phyloP scores from a whole-genome alignment of 1,140 invertebrate genomes.

The Lasioglossum albipes region DNA sequence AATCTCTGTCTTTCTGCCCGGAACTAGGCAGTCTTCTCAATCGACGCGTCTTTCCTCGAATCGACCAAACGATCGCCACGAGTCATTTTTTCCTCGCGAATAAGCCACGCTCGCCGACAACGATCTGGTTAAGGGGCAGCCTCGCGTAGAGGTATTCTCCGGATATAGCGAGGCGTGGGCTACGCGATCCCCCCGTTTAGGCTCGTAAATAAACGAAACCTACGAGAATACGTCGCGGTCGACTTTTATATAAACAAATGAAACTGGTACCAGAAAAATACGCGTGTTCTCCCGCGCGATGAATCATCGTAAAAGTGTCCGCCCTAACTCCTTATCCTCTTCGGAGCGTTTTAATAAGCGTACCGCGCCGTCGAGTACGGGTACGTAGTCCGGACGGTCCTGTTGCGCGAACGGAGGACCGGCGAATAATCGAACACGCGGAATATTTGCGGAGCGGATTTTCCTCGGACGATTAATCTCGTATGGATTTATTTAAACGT shows the following conservation, averaged over 20 bases:
- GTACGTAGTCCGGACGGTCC: neutral
- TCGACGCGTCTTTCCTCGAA: neutral
- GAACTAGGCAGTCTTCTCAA: neutral
- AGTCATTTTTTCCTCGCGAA: neutral
- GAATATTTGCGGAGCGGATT: slow-evolving; percentile 24
- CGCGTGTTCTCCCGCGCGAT: slow-evolving; percentile 23
- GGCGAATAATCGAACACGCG: slow-evolving; percentile 3
- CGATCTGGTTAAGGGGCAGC: slow-evolving; percentile 42
- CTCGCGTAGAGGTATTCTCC: slow-evolving; percentile 14
- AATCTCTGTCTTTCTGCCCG: neutral
- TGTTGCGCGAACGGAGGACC: neutral
- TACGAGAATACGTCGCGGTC: slow-evolving; percentile 51
- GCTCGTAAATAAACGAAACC: slow-evolving; percentile 65
- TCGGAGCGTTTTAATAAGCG: neutral
- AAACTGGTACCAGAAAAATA: slow-evolving; percentile 22
- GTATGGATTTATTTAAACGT: too few relatives aligned
- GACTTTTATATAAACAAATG: slow-evolving; percentile 46
- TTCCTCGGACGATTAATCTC: too few relatives aligned
- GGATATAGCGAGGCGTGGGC: slow-evolving; percentile 61
- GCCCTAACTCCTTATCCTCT: slow-evolving; percentile 16
- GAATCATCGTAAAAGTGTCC: slow-evolving; percentile 54
- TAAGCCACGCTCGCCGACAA: slow-evolving; percentile 25
- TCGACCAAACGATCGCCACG: neutral
- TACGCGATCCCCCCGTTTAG: slow-evolving; percentile 32
- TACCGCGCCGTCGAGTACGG: neutral